phyloP scores from a whole-genome alignment of 2,888 invertebrate species.

The Eudasyphora cyanicolor region DNA sequence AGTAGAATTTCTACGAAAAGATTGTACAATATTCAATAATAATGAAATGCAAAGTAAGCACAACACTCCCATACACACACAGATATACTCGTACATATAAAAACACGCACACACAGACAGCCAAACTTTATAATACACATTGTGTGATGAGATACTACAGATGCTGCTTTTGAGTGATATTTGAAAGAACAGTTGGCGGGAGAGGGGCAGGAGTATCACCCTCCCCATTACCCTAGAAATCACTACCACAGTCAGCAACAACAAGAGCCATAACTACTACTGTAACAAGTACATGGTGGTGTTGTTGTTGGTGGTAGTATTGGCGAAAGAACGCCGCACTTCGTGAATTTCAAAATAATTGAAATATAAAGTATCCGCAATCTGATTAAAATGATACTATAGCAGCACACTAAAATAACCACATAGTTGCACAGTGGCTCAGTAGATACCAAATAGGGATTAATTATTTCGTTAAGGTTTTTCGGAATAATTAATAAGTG shows the following conservation, averaged over 20 bases:
- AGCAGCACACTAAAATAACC: slow-evolving; percentile 34
- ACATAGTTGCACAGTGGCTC: slow-evolving; percentile 9
- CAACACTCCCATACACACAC: background rate
- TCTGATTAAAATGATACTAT: slow-evolving; percentile 61
- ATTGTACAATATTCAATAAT: slow-evolving; percentile 36
- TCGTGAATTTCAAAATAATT: slow-evolving; percentile 57
- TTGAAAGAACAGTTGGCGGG: too few relatives aligned
- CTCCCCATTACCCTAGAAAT: too few relatives aligned
- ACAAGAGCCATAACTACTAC: background rate
- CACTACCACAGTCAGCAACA: background rate
- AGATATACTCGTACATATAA: background rate
- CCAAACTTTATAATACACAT: slow-evolving; percentile 31
- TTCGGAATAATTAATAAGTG: too few relatives aligned
- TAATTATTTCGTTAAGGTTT: too few relatives aligned
- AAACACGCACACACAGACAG: background rate
- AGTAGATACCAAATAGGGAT: too few relatives aligned
- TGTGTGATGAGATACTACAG: slow-evolving; percentile 44
- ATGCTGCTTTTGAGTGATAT: slow-evolving; percentile 33
- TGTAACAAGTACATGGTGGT: background rate
- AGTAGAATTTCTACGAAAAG: background rate
- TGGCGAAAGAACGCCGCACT: slow-evolving; percentile 29
- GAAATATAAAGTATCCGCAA: slow-evolving; percentile 61
- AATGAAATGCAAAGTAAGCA: slow-evolving; percentile 48
- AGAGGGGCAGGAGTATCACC: too few relatives aligned
- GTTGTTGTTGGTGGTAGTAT: too few relatives aligned